Conservation (phyloP, 2,113 vertebrate species). For the Eurypyga helias region DNA sequence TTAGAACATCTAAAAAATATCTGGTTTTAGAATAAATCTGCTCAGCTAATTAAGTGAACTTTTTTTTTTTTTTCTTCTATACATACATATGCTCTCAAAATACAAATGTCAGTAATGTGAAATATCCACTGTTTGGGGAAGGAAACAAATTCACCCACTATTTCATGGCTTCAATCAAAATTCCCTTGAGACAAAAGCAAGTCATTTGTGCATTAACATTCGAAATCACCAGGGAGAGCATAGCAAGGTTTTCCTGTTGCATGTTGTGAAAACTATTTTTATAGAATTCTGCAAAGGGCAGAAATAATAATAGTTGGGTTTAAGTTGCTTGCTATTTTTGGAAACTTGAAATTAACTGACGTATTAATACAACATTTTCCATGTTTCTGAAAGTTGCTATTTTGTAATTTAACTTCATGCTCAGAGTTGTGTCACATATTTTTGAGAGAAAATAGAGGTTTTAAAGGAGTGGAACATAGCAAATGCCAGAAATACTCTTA, state of each 20-base stretch:
- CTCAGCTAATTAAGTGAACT: not conserved
- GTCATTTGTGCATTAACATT: not conserved
- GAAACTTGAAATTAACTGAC: not conserved
- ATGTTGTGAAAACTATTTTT: conserved; percentile 29
- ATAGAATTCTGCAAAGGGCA: conserved; percentile 11
- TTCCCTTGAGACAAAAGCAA: not conserved
- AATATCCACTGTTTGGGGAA: not conserved
- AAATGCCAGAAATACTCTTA: not conserved
- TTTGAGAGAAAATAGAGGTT: not conserved
- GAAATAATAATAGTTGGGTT: conserved; percentile 31
- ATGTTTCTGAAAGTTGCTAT: conserved; percentile 8
- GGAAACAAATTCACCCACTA: not conserved
- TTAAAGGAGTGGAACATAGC: not conserved
- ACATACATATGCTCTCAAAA: not conserved
- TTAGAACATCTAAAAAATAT: not conserved
- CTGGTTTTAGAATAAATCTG: not conserved
- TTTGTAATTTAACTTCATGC: not conserved
- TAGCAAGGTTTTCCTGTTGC: not conserved
- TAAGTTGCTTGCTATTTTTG: conserved; percentile 9
- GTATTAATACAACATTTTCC: not conserved
- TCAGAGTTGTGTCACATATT: not conserved
- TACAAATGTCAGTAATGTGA: not conserved
- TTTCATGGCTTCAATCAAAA: not conserved
- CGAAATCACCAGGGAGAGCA: not conserved
- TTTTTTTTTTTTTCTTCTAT: not conserved